These are phyloP conservation scores for Leptinotarsa undecemlineata DNA, from an alignment of 1,140 invertebrate species.

Conservation along the genomic window DNA sequence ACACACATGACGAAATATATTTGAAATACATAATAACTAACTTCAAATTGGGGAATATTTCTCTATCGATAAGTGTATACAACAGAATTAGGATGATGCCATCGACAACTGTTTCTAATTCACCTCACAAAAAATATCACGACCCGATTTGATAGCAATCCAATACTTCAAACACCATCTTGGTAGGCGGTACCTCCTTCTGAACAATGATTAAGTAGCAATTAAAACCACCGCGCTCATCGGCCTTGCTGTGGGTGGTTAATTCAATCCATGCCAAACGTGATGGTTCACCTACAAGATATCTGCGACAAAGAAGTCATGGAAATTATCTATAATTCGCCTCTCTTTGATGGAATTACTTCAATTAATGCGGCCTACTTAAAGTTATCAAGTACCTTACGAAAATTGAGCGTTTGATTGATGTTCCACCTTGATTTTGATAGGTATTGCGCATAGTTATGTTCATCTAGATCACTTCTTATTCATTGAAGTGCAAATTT, in stretches of 20 bases:
- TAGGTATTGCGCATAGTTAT: not conserved
- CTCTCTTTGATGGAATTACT: not conserved
- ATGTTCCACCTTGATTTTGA: not conserved
- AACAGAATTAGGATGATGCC: too few relatives aligned
- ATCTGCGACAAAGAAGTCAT: not conserved
- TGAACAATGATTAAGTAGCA: not conserved
- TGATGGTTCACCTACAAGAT: not conserved
- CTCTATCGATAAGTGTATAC: too few relatives aligned
- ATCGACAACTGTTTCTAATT: too few relatives aligned
- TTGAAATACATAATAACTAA: too few relatives aligned
- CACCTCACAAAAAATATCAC: not conserved
- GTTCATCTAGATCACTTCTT: slow-evolving; percentile 5
- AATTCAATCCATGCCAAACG: not conserved
- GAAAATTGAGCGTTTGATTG: not conserved
- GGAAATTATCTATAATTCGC: not conserved
- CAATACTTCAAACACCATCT: not conserved
- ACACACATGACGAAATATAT: too few relatives aligned
- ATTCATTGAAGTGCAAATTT: not conserved
- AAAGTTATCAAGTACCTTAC: not conserved
- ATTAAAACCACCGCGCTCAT: not conserved
- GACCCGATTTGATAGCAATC: not conserved
- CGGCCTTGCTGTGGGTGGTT: not conserved
- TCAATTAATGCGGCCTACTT: not conserved
- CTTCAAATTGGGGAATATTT: too few relatives aligned
- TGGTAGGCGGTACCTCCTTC: not conserved